Percentiles rank a stretch among this genome's conserved stretches.
Conservation (phyloP, 1,140 invertebrate genomes). For the Apis dorsata region DNA sequence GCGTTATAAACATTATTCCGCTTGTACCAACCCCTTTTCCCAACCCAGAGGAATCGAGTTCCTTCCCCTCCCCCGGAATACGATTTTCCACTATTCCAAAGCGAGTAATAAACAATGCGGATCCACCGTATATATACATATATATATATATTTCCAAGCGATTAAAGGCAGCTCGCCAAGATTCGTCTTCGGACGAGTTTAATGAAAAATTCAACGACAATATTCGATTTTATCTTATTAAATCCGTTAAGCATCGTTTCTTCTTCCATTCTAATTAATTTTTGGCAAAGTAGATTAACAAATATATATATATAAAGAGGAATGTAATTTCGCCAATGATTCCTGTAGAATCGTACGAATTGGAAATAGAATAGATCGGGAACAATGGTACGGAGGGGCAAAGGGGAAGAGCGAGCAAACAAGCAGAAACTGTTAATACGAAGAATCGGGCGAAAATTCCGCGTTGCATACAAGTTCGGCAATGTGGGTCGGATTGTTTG, state of each 20-base stretch:
- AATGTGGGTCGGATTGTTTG: constrained; percentile 73
- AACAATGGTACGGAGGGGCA: constrained; percentile 22
- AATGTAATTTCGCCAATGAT: too few relatives aligned
- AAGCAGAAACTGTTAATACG: constrained; percentile 72
- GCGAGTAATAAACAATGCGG: constrained; percentile 72
- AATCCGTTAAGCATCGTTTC: neutral
- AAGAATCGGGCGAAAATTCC: constrained; percentile 68
- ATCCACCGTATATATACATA: constrained; percentile 12
- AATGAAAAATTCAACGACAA: constrained; percentile 32
- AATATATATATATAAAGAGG: too few relatives aligned
- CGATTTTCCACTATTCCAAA: constrained; percentile 69
- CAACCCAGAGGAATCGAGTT: constrained; percentile 51
- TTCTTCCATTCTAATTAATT: too few relatives aligned
- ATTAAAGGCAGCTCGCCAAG: constrained; percentile 53
- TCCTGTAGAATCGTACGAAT: neutral
- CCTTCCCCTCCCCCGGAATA: constrained; percentile 54
- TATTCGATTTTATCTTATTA: neutral
- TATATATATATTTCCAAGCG: constrained; percentile 57
- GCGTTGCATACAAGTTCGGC: constrained; percentile 63
- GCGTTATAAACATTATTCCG: constrained; percentile 76
- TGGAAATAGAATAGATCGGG: constrained; percentile 41
- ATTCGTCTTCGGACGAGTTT: constrained; percentile 11
- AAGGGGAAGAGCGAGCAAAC: constrained; percentile 49
- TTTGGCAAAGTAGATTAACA: too few relatives aligned
- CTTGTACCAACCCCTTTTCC: constrained; percentile 68